Evolutionary conservation across 2,797 vertebrate genomes (phyloP).

Genomic region (Sebastes matsubarae): DNA sequence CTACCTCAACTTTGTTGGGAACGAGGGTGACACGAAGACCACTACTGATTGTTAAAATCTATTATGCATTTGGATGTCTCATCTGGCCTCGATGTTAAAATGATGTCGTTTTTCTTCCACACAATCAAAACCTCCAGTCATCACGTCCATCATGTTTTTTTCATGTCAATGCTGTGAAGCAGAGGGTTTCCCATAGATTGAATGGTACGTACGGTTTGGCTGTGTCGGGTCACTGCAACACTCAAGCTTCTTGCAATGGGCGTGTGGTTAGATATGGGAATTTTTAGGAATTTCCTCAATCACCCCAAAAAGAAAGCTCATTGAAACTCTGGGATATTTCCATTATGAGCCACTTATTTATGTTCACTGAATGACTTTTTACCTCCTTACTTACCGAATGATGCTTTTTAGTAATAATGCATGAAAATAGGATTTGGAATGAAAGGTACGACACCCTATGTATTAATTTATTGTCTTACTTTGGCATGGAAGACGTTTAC

Average conservation of each 20-base stretch:
- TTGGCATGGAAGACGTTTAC: conserved; percentile 60
- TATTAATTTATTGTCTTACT: conserved; percentile 46
- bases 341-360: conserved; percentile 40
- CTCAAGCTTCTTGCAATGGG: conserved; percentile 1
- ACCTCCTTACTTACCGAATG: conserved; percentile 48
- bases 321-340: conserved; percentile 53
- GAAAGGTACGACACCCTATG: conserved; percentile 45
- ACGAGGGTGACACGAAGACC: conserved; percentile 42
- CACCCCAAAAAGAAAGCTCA: conserved; percentile 11
- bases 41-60: conserved; percentile 63
- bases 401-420: conserved; percentile 64
- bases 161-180: conserved; percentile 12
- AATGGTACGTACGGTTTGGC: neutral
- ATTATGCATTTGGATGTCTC: conserved; percentile 71
- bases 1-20: conserved; percentile 55
- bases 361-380: conserved; percentile 52
- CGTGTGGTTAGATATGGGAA: conserved; percentile 1
- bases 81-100: conserved; percentile 47
- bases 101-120: conserved; percentile 42
- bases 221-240: conserved; percentile 13
- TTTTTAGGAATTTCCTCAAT: neutral
- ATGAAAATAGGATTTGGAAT: conserved; percentile 65
- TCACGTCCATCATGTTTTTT: conserved; percentile 19
- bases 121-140: conserved; percentile 43
- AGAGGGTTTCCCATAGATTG: neutral